Evolutionary conservation across 2,888 invertebrate species (phyloP).

Genomic region (Drosophila aldrichi): DNA sequence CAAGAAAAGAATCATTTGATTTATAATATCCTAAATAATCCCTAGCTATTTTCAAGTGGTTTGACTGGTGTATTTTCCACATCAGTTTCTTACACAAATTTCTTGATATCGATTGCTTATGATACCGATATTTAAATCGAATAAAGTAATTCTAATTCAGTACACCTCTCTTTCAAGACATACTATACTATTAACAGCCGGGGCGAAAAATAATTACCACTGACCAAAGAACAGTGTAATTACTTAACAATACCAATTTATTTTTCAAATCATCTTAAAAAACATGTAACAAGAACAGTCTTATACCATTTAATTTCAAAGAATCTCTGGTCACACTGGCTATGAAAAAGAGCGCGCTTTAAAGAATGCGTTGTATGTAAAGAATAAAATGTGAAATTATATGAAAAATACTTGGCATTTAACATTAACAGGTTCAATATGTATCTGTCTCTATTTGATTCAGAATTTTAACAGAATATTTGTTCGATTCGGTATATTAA

Average conservation of each 20-base stretch:
- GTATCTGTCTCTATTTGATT: too few species aligned
- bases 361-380: background rate
- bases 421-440: background rate
- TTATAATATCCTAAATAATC: slow-evolving; percentile 36
- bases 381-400: background rate
- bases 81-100: background rate
- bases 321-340: background rate
- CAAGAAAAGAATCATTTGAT: slow-evolving; percentile 38
- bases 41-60: slow-evolving; percentile 7
- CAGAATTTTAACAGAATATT: too few species aligned
- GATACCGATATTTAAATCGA: background rate
- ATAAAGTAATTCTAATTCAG: background rate
- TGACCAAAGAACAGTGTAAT: too few species aligned
- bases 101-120: background rate
- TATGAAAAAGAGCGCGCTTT: background rate
- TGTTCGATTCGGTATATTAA: too few species aligned
- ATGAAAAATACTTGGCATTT: background rate
- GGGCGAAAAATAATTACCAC: background rate
- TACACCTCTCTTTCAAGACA: background rate
- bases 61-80: slow-evolving; percentile 10
- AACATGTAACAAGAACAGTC: too few species aligned
- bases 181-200: background rate
- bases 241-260: background rate
- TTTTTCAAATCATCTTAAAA: too few species aligned
- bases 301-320: background rate